Evolutionary conservation across 2,797 vertebrate genomes (phyloP).

Genomic region (Sebastes nivosus): DNA sequence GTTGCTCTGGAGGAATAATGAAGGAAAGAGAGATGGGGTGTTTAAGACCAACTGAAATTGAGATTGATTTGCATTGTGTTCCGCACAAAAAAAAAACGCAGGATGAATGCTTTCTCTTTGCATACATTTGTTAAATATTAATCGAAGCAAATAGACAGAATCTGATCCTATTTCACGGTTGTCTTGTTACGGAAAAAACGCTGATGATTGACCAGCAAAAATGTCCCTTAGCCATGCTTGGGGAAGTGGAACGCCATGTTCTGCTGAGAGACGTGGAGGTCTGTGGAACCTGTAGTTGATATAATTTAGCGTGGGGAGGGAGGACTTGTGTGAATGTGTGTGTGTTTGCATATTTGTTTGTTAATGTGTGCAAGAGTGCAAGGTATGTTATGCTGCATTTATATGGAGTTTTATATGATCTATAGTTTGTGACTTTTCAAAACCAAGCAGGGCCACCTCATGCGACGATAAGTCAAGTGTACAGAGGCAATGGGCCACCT

Average conservation of each 20-base stretch:
- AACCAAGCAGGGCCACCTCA: too few species aligned
- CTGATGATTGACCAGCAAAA: conserved; percentile 42
- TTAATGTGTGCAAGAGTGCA: background rate
- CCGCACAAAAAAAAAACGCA: background rate
- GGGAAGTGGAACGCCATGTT: conserved; percentile 33
- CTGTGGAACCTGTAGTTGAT: background rate
- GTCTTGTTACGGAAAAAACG: background rate
- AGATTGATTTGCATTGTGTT: conserved; percentile 35
- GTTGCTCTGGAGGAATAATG: conserved; percentile 15
- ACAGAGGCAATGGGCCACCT: too few species aligned
- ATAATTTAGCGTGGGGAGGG: background rate
- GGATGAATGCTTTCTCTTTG: conserved; percentile 9
- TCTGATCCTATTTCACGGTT: conserved; percentile 21
- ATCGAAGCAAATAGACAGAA: background rate
- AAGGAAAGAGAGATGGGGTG: conserved; percentile 16
- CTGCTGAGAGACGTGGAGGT: background rate
- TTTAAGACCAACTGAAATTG: conserved; percentile 16
- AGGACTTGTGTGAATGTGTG: background rate
- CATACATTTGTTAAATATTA: conserved; percentile 19
- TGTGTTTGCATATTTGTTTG: background rate
- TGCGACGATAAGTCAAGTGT: too few species aligned
- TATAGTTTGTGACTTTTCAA: background rate
- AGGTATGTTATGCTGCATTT: background rate
- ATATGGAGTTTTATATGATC: background rate
- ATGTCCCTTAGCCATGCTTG: background rate